Evolutionary conservation across 2,113 vertebrate species (phyloP), one percentile per base, ranked within the genome.

Genomic region (Erythrolamprus reginae): DNA sequence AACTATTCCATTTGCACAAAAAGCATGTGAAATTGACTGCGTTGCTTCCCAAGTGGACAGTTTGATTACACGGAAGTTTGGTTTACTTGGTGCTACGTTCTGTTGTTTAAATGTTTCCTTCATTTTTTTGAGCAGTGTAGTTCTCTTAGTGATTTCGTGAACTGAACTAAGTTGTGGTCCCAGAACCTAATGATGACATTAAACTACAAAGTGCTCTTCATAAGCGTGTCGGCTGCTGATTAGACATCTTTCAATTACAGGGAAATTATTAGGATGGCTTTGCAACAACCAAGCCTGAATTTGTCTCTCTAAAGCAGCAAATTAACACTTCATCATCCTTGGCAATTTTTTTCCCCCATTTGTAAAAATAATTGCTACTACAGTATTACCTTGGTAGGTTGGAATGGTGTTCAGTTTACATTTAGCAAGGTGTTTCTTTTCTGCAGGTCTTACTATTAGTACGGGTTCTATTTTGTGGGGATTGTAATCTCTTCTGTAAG

Each of bases 301-400:
- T 47, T 4, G 53, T 10, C 55, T 84, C 84, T 42, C 88, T 52
- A 70, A n/a, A 12, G 83, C 56, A 82, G 9, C 53, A 48, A 86
- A 52, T 58, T 51, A 33, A 55, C 88, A 82, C 58, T 42, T 13
- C 21, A 3, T 23, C 51, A 88, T 82, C 5, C 15, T 5, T 5
- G 19, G 51, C 28, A 33, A 6, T 23, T 51, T 17, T 82, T 93
- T 13, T 82, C 93, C 86, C 86, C 24, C 58, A 52, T 83, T 84
- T 87, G 51, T 86, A 48, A 70, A 53, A 33, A 7, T 2, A 26
- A 24, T 58, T 87, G 51, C n/a, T n/a, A n/a, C n/a, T n/a, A 4
- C 26, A 1, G 61, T 86, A 61, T 96, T 97, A 98, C 98, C 98
- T 98, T 95, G 97, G 84, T 98, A 98, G 83, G 98, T 98, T 90